A percentile compares a stretch with the other conserved stretches of the same genome.
Evolutionary conservation across 2,797 vertebrate species (phyloP).

Genomic region (Phalloptychus januarius): DNA sequence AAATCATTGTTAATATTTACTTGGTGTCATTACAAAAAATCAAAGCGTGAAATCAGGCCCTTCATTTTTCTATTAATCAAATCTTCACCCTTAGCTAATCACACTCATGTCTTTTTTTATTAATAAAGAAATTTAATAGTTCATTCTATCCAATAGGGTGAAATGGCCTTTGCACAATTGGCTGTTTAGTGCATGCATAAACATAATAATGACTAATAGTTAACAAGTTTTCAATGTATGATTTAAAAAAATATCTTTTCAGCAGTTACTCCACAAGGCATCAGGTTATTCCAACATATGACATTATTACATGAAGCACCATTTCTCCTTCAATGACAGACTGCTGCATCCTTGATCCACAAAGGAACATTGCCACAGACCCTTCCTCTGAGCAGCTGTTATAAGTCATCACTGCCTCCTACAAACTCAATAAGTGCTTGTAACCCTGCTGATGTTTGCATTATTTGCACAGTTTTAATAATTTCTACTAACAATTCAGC

Average conservation of each 20-base stretch:
- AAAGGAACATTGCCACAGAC: neutral
- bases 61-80: neutral
- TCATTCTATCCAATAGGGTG: neutral
- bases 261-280: neutral
- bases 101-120: neutral
- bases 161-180: neutral
- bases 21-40: neutral
- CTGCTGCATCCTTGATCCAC: neutral
- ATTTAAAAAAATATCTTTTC: neutral
- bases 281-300: neutral
- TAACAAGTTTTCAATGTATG: neutral
- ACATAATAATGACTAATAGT: neutral
- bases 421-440: neutral
- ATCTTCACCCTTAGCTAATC: neutral
- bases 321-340: neutral
- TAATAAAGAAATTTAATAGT: neutral
- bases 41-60: neutral
- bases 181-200: neutral
- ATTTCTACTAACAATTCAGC: neutral
- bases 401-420: neutral
- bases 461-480: neutral
- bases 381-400: neutral
- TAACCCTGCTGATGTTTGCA: neutral
- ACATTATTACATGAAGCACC: too few species aligned
- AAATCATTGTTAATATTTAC: conserved; percentile 2